Percentiles rank a stretch among this genome's conserved stretches.
phyloP scores from a whole-genome alignment of 2,888 invertebrate species.

The Ptychoptera albimana region DNA sequence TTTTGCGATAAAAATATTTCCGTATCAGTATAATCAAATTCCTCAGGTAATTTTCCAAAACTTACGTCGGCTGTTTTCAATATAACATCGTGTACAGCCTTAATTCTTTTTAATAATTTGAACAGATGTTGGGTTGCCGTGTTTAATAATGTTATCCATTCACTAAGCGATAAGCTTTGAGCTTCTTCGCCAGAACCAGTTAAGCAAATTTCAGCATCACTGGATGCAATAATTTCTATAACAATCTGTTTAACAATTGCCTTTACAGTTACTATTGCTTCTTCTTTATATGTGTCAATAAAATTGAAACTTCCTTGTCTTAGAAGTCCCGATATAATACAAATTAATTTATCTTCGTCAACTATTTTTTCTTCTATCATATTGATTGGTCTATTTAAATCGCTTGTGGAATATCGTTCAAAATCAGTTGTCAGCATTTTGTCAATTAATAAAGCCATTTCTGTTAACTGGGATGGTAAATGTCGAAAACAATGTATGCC shows the following conservation, averaged over 20 bases:
- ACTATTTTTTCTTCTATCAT: conserved; percentile 39
- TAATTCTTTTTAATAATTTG: conserved; percentile 55
- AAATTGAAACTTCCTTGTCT: conserved; percentile 78
- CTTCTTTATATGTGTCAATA: conserved; percentile 71
- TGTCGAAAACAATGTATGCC: conserved; percentile 93
- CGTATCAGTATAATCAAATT: conserved; percentile 29
- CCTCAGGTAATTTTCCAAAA: conserved; percentile 35
- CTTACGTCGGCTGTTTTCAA: conserved; percentile 54
- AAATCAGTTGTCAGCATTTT: conserved; percentile 95
- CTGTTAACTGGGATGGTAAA: conserved; percentile 84
- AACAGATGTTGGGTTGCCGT: conserved; percentile 47
- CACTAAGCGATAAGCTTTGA: conserved; percentile 43
- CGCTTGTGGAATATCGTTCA: conserved; percentile 75
- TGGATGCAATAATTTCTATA: conserved; percentile 52
- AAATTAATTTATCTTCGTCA: conserved; percentile 73
- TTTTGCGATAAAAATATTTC: conserved; percentile 54
- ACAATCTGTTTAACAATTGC: conserved; percentile 78
- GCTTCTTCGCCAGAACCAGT: conserved; percentile 34
- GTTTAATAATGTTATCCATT: conserved; percentile 52
- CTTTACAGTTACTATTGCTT: conserved; percentile 77
- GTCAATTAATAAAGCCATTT: conserved; percentile 90
- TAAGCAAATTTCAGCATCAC: conserved; percentile 36
- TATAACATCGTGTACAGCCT: conserved; percentile 60
- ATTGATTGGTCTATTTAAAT: conserved; percentile 67
- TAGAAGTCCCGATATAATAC: conserved; percentile 79